Conservation (phyloP, 2,888 invertebrate genomes). For the Parascotia fuliginaria region DNA sequence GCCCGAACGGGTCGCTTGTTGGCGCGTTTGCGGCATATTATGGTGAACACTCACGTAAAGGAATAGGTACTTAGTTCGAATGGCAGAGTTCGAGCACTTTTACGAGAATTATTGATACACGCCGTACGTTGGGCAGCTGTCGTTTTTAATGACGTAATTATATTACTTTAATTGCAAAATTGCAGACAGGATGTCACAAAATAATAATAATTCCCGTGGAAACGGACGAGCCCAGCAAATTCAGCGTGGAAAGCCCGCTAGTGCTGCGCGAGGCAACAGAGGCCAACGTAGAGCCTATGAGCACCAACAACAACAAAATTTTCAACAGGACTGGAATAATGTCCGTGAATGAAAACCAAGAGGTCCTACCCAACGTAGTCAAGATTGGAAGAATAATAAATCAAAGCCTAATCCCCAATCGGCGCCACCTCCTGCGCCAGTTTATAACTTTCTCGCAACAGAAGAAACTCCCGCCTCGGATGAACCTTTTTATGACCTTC, state of each 20-base stretch:
- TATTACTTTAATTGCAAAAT: not conserved
- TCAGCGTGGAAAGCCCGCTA: conserved; percentile 4
- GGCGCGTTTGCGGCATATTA: too few species aligned
- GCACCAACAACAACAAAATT: conserved; percentile 19
- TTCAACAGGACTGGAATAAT: conserved; percentile 17
- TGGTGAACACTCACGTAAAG: too few species aligned
- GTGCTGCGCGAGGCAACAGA: conserved; percentile 6
- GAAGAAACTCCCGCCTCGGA: conserved; percentile 37
- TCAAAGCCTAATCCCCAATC: too few species aligned
- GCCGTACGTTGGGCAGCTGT: too few species aligned
- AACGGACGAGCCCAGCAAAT: not conserved
- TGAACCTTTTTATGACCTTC: conserved; percentile 42
- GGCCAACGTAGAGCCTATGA: conserved; percentile 27
- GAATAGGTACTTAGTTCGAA: too few species aligned
- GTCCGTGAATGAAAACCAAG: conserved; percentile 25
- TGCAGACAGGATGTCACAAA: not conserved
- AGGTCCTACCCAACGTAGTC: too few species aligned
- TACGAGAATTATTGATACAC: too few species aligned
- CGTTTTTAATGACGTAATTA: too few species aligned
- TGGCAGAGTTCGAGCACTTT: too few species aligned
- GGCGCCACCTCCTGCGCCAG: too few species aligned
- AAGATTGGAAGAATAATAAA: too few species aligned
- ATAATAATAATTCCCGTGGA: not conserved
- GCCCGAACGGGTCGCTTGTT: too few species aligned
- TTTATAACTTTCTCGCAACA: conserved; percentile 29